Evolutionary conservation across 2,113 vertebrate species (phyloP).

Genomic region (human): DNA sequence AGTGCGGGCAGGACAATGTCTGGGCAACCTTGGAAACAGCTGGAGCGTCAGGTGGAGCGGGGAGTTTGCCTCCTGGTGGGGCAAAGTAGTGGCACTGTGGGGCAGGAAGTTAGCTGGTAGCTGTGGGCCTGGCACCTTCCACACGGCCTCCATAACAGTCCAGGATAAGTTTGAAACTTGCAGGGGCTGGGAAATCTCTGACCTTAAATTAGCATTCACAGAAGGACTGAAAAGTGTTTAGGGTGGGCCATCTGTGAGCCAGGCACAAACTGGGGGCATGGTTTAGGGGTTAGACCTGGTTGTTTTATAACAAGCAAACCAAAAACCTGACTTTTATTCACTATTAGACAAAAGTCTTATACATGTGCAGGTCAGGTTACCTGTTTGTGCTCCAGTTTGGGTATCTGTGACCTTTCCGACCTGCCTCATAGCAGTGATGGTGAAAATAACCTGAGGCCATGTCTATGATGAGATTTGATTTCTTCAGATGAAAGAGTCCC

Average conservation of each 20-base stretch:
- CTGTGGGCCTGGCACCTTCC: not conserved
- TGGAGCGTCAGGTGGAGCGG: too few relatives aligned
- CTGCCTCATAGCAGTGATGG: not conserved
- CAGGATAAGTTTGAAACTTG: not conserved
- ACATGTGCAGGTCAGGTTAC: not conserved
- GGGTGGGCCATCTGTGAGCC: too few relatives aligned
- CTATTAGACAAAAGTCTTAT: not conserved
- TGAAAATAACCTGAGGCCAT: not conserved
- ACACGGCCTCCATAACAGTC: not conserved
- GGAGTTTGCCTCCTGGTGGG: not conserved
- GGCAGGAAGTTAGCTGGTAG: not conserved
- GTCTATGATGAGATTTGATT: not conserved
- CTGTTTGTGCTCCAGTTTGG: not conserved
- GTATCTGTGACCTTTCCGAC: not conserved
- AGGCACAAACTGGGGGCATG: too few relatives aligned
- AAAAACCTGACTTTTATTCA: not conserved
- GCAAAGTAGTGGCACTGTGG: not conserved
- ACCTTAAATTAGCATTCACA: conserved; percentile 45
- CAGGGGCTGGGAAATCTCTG: not conserved
- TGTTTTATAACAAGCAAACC: not conserved
- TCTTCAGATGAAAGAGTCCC: not conserved
- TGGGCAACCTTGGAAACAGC: not conserved
- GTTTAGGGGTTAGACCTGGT: not conserved
- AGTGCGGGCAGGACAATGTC: not conserved
- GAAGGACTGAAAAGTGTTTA: not conserved